Evolutionary conservation across 2,888 invertebrate genomes (phyloP), one percentile per base, ranked within the genome.

Genomic region (Prenolepis imparis): DNA sequence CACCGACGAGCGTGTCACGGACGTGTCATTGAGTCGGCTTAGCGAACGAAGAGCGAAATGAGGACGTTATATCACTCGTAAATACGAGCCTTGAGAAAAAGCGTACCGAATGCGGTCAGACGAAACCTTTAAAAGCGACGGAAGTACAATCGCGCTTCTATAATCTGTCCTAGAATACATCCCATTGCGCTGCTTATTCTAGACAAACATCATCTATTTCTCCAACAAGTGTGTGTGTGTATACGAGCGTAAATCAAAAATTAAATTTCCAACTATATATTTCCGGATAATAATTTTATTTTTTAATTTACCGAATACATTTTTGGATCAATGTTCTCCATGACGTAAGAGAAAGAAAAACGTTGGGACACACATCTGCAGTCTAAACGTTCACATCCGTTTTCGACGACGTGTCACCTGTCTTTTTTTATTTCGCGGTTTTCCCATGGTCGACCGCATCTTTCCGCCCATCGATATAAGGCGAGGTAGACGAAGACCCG

Each of bases 401-500:
- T 41, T 77, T 70, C 70, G 52, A 52, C 41, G n/a, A 48, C 48
- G 48, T 18, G 68, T 64, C 75, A 74, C 78, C 77, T 86, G 82
- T 39, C 21, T 75, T 59, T 77, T 68, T 77, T 73, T n/a, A n/a
- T 77, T 55, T 66, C 59, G 59, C 66, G 32, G 24, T 39, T 75
- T 80, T 88, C 67, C 77, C 83, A 77, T 66, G 80, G 82, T 63
- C 83, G 80, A 78, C 78, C 87, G 80, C 87, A 85, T 80, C 86
- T 52, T 52, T 84, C 80, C 82, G 74, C 55, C 64, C 84, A 72
- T 82, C 86, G 68, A 73, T 80, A 77, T 72, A 8, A 52, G 57
- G 82, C 59, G 55, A 72, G 83, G 80, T 24, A 59, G n/a, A n/a
- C 88, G 80, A 85, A 75, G 74, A 78, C 84, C 73, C 85, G 75